phyloP scores from a whole-genome alignment of 2,888 invertebrate species.

The Tricholauxania praeusta region DNA sequence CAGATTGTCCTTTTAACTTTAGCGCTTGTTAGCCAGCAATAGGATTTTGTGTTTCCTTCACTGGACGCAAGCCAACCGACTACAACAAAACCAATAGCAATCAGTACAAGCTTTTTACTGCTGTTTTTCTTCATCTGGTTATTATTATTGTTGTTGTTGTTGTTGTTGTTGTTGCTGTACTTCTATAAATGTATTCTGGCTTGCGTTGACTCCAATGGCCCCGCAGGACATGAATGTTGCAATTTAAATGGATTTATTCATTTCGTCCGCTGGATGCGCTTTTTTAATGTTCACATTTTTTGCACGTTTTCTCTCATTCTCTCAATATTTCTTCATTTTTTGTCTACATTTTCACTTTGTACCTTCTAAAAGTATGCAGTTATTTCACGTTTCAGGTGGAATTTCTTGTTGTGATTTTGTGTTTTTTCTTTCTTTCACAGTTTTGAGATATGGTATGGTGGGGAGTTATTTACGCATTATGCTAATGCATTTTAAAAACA shows the following conservation, averaged over 20 bases:
- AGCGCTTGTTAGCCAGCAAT: constrained; percentile 45
- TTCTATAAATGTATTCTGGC: constrained; percentile 42
- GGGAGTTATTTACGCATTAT: constrained; percentile 3
- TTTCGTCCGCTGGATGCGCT: constrained; percentile 48
- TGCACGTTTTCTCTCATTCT: constrained; percentile 37
- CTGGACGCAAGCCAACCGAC: constrained; percentile 20
- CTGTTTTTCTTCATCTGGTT: constrained; percentile 37
- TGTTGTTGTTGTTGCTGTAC: constrained; percentile 10
- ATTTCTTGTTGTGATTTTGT: not conserved
- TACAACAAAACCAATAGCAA: constrained; percentile 17
- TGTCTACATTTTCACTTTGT: not conserved
- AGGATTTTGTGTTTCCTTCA: constrained; percentile 39
- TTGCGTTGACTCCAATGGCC: constrained; percentile 50
- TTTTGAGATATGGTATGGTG: not conserved
- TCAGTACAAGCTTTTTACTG: constrained; percentile 39
- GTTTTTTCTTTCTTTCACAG: not conserved
- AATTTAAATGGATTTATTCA: constrained; percentile 64
- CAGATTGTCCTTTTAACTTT: constrained; percentile 59
- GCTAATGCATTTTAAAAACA: not conserved
- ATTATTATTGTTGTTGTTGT: constrained; percentile 24
- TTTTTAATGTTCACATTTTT: constrained; percentile 28
- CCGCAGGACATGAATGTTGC: constrained; percentile 61
- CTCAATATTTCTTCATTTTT: constrained; percentile 28
- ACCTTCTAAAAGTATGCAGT: not conserved
- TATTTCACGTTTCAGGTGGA: constrained; percentile 4